phyloP scores from a whole-genome alignment of 1,140 invertebrate species.

The Callitettix versicolor region DNA sequence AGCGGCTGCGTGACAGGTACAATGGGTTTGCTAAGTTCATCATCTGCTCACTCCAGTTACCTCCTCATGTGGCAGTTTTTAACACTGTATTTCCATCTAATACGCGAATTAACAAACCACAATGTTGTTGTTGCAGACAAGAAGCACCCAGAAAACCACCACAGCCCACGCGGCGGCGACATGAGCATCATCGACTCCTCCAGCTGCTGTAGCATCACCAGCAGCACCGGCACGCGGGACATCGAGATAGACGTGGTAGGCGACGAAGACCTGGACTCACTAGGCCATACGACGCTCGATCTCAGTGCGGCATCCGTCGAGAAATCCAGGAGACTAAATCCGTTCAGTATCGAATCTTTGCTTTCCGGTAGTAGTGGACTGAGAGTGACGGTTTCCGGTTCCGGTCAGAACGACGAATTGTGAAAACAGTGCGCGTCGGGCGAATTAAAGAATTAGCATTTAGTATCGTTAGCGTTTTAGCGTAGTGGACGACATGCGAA shows the following conservation, averaged over 20 bases:
- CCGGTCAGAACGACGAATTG: conserved; percentile 9
- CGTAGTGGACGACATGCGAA: too few species aligned
- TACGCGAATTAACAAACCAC: too few species aligned
- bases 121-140: too few species aligned
- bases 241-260: conserved; percentile 69
- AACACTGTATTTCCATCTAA: too few species aligned
- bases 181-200: conserved; percentile 19
- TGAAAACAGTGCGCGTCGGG: too few species aligned
- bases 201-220: conserved; percentile 25
- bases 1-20: too few species aligned
- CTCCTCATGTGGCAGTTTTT: too few species aligned
- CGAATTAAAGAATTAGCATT: too few species aligned
- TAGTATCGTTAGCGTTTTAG: too few species aligned
- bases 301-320: conserved; percentile 32
- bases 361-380: conserved; percentile 41
- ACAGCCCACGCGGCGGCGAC: conserved; percentile 7
- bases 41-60: too few species aligned
- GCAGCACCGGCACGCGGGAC: conserved; percentile 36
- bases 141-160: not conserved
- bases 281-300: conserved; percentile 35
- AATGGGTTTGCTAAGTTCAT: too few species aligned
- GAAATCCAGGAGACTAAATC: conserved; percentile 52
- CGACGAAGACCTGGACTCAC: conserved; percentile 31
- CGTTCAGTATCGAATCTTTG: conserved; percentile 76
- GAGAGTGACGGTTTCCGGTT: conserved; percentile 12